Conservation (phyloP, 2,113 vertebrate species). For the Nibea albiflora region DNA sequence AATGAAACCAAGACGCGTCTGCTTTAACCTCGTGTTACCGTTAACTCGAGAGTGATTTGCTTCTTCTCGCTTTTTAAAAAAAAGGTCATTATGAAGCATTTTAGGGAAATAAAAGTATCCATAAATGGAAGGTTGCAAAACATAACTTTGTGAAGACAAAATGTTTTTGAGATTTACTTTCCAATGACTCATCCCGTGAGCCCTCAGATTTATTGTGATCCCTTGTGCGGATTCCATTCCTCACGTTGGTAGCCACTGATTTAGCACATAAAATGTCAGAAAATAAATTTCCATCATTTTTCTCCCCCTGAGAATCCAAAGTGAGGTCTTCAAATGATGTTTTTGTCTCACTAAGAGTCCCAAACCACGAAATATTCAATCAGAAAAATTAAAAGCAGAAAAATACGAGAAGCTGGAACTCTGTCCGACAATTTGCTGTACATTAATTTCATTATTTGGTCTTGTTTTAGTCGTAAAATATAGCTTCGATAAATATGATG, state of each 20-base stretch:
- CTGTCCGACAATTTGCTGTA: neutral
- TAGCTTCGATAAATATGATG: neutral
- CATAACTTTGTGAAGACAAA: neutral
- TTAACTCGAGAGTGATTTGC: neutral
- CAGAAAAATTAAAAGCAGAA: neutral
- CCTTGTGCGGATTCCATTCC: neutral
- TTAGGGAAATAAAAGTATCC: neutral
- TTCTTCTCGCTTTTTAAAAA: too few relatives aligned
- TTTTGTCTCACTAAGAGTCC: neutral
- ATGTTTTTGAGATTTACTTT: neutral
- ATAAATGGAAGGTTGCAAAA: neutral
- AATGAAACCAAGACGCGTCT: neutral
- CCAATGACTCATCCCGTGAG: neutral
- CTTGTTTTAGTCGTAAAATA: neutral
- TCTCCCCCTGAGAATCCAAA: neutral
- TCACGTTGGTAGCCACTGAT: neutral
- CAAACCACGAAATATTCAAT: neutral
- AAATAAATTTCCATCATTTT: neutral
- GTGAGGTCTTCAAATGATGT: neutral
- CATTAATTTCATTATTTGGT: neutral
- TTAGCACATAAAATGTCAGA: neutral
- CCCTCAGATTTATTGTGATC: neutral
- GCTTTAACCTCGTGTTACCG: too few relatives aligned
- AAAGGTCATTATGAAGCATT: too few relatives aligned
- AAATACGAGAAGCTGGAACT: neutral